phyloP scores from a whole-genome alignment of 2,797 vertebrate species.

The Ptychobarbus kaznakovi region DNA sequence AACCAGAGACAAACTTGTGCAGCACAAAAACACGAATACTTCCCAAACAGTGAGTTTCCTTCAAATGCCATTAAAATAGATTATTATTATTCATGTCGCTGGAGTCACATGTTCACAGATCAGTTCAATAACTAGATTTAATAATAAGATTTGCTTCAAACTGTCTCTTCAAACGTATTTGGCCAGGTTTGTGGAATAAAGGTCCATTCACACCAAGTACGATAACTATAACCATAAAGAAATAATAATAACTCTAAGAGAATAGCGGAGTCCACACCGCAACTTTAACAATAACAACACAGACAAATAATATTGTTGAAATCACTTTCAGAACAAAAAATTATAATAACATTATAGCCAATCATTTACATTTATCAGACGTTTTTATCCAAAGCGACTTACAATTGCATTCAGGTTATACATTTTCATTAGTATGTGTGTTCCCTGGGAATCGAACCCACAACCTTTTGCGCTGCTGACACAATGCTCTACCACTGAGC shows the following conservation, averaged over 20 bases:
- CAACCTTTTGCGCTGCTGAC: no score
- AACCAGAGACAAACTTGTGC: not conserved
- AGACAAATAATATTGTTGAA: not conserved
- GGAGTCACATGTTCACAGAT: not conserved
- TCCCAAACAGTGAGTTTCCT: not conserved
- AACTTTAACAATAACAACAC: not conserved
- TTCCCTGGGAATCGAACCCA: no score
- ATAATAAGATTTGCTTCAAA: not conserved
- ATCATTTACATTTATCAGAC: no score
- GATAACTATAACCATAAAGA: not conserved
- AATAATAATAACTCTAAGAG: not conserved
- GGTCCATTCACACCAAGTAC: no score
- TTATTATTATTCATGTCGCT: not conserved
- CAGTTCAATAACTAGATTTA: not conserved
- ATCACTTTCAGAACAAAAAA: not conserved
- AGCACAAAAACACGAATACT: not conserved
- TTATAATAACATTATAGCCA: not conserved
- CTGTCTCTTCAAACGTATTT: not conserved
- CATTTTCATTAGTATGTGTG: no score
- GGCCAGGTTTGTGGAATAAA: not conserved
- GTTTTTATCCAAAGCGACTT: no score
- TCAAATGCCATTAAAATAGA: not conserved
- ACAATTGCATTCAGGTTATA: no score
- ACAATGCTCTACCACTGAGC: no score
- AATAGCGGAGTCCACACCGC: not conserved